Evolutionary conservation across 1,140 invertebrate genomes (phyloP).

Genomic region (Lepidurus apus): DNA sequence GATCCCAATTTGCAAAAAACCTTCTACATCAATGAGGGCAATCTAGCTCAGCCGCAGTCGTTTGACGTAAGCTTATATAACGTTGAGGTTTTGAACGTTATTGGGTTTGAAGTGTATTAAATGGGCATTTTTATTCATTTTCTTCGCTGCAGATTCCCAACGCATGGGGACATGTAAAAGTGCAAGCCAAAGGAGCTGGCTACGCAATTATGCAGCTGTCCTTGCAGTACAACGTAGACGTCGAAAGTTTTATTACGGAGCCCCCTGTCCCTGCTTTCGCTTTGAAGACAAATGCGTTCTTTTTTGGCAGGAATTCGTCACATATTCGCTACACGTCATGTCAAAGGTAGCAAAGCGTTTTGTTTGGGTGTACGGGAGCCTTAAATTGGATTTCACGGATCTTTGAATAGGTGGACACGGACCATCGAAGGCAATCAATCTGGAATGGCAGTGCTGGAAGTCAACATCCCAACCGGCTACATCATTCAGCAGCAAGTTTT

Average conservation of each 20-base stretch:
- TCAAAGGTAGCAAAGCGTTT: slow-evolving; percentile 57
- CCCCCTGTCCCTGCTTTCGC: slow-evolving; percentile 74
- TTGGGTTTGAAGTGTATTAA: neutral
- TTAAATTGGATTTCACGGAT: slow-evolving; percentile 33
- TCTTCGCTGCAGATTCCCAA: slow-evolving; percentile 63
- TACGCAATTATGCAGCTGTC: slow-evolving; percentile 87
- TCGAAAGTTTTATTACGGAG: slow-evolving; percentile 71
- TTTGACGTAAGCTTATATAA: slow-evolving; percentile 56
- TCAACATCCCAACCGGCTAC: slow-evolving; percentile 88
- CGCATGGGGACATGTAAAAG: slow-evolving; percentile 86
- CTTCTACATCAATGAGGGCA: slow-evolving; percentile 65
- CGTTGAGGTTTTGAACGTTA: neutral
- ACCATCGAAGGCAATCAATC: slow-evolving; percentile 68
- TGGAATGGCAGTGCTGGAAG: slow-evolving; percentile 88
- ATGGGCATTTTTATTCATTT: neutral
- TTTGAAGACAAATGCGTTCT: slow-evolving; percentile 62
- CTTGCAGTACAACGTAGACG: slow-evolving; percentile 92
- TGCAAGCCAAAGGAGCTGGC: slow-evolving; percentile 82
- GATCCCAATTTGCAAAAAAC: slow-evolving; percentile 47
- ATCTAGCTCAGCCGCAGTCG: slow-evolving; percentile 66
- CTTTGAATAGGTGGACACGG: slow-evolving; percentile 64
- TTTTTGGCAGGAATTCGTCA: slow-evolving; percentile 86
- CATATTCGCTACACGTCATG: slow-evolving; percentile 77
- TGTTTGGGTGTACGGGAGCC: neutral
- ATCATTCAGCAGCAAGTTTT: slow-evolving; percentile 85